Evolutionary conservation across 2,888 invertebrate genomes (phyloP), one percentile per base, ranked within the genome.

Genomic region (Aquatica leii): DNA sequence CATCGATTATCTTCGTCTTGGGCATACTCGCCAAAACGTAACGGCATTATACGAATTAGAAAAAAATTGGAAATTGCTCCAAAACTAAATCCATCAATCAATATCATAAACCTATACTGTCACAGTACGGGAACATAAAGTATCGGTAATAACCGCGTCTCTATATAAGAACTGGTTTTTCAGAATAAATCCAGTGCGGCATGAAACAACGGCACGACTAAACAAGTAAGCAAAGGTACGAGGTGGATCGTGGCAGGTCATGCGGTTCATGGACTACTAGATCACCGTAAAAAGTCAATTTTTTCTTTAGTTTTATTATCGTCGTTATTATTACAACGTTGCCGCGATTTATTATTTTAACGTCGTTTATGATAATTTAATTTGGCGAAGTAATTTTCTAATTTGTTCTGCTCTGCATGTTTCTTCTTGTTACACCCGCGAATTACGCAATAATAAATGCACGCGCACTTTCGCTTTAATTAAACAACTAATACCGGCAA

Each of bases 251-350:
- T 76, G 74, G 74, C 80, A 78, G 80, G 80, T 80, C 80, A 79
- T 76, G 73, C 76, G 77, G 80, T 80, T 80, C 80, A 80, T 77
- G 80, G 80, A 80, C 80, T 80, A 79, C 79, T 79, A 77, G 77
- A 78, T 76, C 73, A 71, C 72, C 67, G 75, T 74, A 76, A 77
- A 78, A 70, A 76, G 53, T 64, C 62, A 67, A 46, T 24, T 63
- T 58, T 63, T 51, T 62, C 58, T 40, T 63, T 59, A 46, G 46
- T 41, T 62, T 31, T 24, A 41, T 35, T 55, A 55, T 55, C 43
- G 40, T 49, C 17, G 41, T 43, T 37, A 51, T 55, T 40, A 55
- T 24, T 51, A 56, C 54, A 55, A 54, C 58, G 53, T 53, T 53
- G 37, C 20, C 40, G 51, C 51, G 15, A 62, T 46, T 50, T 37